Evolutionary conservation across 1,140 invertebrate genomes (phyloP).

Genomic region (Drosophila auraria): DNA sequence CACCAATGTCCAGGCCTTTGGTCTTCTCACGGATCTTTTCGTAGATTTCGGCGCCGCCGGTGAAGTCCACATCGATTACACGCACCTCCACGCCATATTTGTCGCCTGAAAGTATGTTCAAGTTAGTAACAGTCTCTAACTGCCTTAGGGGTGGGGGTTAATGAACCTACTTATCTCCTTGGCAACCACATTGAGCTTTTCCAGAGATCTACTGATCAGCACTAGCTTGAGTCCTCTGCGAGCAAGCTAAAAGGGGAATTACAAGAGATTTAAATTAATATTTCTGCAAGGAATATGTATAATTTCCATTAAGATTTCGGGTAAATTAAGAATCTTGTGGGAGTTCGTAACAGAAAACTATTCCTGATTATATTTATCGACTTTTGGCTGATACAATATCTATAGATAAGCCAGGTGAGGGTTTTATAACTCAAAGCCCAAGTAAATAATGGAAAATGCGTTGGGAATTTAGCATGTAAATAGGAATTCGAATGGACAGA

Average conservation of each 20-base stretch:
- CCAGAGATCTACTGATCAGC: slow-evolving; percentile 93
- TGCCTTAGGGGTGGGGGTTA: not conserved
- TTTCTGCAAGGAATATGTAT: not conserved
- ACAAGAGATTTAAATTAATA: not conserved
- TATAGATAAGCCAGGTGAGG: not conserved
- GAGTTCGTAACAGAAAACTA: no score
- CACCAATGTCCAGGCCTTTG: slow-evolving; percentile 93
- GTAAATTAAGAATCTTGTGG: no score
- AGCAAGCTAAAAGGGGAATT: slow-evolving; percentile 88
- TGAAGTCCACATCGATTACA: slow-evolving; percentile 94
- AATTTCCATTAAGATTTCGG: not conserved
- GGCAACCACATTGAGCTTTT: slow-evolving; percentile 93
- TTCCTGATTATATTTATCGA: slow-evolving; percentile 1
- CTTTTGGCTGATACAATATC: not conserved
- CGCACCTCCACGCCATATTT: slow-evolving; percentile 92
- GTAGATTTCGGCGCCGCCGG: slow-evolving; percentile 90
- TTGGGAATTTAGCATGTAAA: not conserved
- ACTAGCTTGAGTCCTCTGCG: slow-evolving; percentile 93
- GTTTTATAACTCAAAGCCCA: not conserved
- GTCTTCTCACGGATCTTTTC: slow-evolving; percentile 91
- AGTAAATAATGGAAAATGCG: not conserved
- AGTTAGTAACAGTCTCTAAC: not conserved
- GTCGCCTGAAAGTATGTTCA: slow-evolving; percentile 86
- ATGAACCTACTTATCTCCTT: slow-evolving; percentile 88
- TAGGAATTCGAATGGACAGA: not conserved